A percentile compares a stretch with the other conserved stretches of the same genome.
Conservation (phyloP, 2,888 invertebrate species). For the Rotaria sp. region DNA sequence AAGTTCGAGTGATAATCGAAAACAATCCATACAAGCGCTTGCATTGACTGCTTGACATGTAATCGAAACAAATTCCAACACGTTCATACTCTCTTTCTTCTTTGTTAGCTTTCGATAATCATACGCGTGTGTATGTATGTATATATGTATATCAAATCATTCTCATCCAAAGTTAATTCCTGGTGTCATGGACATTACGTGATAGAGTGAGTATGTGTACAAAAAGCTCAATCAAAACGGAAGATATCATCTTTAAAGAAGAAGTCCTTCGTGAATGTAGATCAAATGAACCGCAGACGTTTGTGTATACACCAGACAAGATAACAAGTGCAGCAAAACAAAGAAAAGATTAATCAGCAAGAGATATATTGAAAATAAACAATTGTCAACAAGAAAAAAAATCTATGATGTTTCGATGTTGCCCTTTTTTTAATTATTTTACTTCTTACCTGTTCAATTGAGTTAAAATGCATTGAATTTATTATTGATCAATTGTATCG, state of each 20-base stretch:
- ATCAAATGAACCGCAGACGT: not conserved
- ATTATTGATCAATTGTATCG: not conserved
- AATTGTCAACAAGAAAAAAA: not conserved
- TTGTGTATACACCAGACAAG: not conserved
- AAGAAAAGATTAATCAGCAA: not conserved
- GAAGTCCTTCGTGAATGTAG: not conserved
- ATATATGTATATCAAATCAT: not conserved
- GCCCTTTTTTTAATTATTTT: not conserved
- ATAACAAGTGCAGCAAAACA: not conserved
- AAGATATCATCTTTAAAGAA: not conserved
- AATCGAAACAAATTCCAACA: slow-evolving; percentile 10
- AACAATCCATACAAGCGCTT: slow-evolving; percentile 13
- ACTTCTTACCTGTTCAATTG: not conserved
- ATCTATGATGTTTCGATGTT: not conserved
- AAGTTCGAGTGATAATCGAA: slow-evolving; percentile 14
- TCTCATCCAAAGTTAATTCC: not conserved
- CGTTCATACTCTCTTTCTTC: not conserved
- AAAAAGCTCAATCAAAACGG: not conserved
- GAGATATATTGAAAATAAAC: not conserved
- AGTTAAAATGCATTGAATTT: not conserved
- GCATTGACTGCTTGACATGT: not conserved
- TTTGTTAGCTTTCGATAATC: not conserved
- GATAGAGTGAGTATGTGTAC: not conserved
- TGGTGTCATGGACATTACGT: slow-evolving; percentile 5
- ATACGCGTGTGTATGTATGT: not conserved